phyloP scores from a whole-genome alignment of 1,140 invertebrate species.

The Drosophila varians region DNA sequence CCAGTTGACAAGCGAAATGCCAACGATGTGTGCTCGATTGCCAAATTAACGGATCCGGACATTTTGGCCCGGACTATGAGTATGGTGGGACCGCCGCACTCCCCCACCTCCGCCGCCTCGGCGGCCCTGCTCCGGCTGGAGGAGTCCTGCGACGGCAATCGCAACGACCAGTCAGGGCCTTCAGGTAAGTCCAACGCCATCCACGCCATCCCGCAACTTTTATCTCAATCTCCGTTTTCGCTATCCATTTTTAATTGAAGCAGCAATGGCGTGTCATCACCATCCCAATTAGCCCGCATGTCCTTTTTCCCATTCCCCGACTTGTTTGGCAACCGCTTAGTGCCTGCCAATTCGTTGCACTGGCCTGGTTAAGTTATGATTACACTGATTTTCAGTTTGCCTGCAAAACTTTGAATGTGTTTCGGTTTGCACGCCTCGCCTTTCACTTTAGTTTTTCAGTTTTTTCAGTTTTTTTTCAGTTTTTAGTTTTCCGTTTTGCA shows the following conservation, averaged over 20 bases:
- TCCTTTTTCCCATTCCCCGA: neutral
- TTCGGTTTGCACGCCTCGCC: constrained; percentile 14
- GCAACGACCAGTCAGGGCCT: constrained; percentile 68
- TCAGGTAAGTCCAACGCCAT: constrained; percentile 60
- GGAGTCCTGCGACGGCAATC: constrained; percentile 74
- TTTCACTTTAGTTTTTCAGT: constrained; percentile 15
- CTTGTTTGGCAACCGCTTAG: constrained; percentile 45
- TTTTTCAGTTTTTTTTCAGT: neutral
- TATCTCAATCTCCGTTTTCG: constrained; percentile 49
- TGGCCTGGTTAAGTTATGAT: constrained; percentile 60
- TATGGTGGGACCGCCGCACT: constrained; percentile 31
- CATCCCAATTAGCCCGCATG: constrained; percentile 57
- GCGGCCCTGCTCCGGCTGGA: constrained; percentile 62
- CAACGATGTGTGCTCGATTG: constrained; percentile 71
- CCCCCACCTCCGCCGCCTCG: constrained; percentile 58
- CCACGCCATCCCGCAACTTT: constrained; percentile 2
- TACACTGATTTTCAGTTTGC: constrained; percentile 38
- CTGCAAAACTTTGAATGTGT: constrained; percentile 52
- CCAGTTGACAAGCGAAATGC: constrained; percentile 79
- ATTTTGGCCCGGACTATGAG: constrained; percentile 1
- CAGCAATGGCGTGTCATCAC: constrained; percentile 20
- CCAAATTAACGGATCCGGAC: constrained; percentile 67
- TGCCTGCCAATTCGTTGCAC: constrained; percentile 40
- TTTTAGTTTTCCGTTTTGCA: constrained; percentile 17
- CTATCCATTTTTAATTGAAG: constrained; percentile 70